A percentile compares a stretch with the other conserved stretches of the same genome.
Conservation (phyloP, 2,113 vertebrate genomes). For the Cavia aperea region DNA sequence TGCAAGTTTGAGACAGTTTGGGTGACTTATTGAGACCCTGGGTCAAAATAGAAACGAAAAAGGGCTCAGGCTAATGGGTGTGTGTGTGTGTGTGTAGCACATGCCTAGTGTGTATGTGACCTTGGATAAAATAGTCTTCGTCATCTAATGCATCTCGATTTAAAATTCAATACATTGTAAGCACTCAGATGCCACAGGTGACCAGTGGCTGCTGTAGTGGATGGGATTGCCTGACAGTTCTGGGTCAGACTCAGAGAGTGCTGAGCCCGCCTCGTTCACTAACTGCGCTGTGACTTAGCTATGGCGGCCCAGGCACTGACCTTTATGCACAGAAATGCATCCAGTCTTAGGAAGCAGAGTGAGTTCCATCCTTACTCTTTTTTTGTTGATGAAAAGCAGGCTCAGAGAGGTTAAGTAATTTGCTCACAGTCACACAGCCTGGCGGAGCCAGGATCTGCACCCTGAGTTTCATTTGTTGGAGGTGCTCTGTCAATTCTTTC, state of each 20-base stretch:
- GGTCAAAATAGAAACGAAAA: background rate
- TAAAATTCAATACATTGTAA: rapidly evolving
- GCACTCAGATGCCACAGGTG: rapidly evolving
- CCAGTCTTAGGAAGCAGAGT: background rate
- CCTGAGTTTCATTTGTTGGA: background rate
- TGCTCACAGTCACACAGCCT: conserved; percentile 3
- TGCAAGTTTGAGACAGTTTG: background rate
- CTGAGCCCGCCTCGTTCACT: rapidly evolving
- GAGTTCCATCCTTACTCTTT: background rate
- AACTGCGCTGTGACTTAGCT: rapidly evolving
- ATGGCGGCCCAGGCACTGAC: rapidly evolving
- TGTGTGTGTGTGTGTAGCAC: background rate
- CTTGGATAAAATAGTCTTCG: background rate
- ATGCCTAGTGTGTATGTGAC: background rate
- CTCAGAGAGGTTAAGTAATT: conserved; percentile 2
- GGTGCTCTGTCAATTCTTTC: background rate
- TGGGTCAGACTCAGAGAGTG: background rate
- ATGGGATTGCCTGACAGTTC: rapidly evolving
- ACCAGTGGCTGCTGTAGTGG: rapidly evolving
- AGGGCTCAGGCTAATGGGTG: background rate
- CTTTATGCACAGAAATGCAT: too few species aligned
- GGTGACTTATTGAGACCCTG: background rate
- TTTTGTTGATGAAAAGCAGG: background rate
- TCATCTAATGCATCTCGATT: rapidly evolving
- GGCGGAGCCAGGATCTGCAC: rapidly evolving